A percentile compares a stretch with the other conserved stretches of the same genome.
phyloP scores from a whole-genome alignment of 2,113 vertebrate species.

The Ibidorhyncha struthersii region DNA sequence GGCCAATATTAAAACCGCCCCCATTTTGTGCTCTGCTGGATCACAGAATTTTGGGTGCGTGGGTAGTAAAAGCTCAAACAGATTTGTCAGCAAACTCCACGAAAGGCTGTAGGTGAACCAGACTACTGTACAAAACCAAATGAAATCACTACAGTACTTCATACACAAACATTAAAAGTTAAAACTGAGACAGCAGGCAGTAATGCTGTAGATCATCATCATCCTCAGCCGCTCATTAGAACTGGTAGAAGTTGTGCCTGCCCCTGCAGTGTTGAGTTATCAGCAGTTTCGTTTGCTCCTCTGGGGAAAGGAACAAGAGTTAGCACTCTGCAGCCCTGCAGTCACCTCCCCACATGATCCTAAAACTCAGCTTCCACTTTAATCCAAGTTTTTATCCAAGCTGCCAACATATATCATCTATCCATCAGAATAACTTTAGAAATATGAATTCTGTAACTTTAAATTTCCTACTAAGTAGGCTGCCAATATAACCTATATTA shows the following conservation, averaged over 20 bases:
- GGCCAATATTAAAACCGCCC: background rate
- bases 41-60: background rate
- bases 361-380: background rate
- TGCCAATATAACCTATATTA: background rate
- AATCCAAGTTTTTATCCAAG: background rate
- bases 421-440: background rate
- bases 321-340: background rate
- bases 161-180: background rate
- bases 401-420: background rate
- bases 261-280: background rate
- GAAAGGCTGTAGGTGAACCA: background rate
- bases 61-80: background rate
- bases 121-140: background rate
- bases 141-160: too few species aligned
- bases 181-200: background rate
- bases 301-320: background rate
- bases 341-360: background rate
- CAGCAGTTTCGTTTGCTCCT: background rate
- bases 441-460: background rate
- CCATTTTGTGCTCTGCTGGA: background rate
- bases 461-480: background rate
- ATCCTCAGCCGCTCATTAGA: background rate
- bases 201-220: background rate
- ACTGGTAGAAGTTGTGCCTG: background rate
- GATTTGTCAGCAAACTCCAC: background rate